A percentile compares a stretch with the other conserved stretches of the same genome.
These are phyloP conservation scores for Caranx melampygus DNA, from an alignment of 2,113 vertebrate species.

Conservation along the genomic window DNA sequence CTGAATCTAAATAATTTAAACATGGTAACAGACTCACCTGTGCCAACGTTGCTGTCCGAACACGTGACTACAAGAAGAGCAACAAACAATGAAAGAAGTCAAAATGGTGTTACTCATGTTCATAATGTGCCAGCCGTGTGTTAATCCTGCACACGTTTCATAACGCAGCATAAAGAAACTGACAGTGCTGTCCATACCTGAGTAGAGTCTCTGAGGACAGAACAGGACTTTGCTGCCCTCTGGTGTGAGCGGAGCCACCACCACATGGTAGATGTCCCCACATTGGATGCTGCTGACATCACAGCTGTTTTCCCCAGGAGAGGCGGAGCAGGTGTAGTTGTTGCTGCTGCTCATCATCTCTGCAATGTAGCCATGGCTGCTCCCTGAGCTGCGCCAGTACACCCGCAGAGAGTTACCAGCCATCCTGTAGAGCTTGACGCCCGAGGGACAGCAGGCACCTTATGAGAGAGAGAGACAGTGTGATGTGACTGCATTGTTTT, in stretches of 20 bases:
- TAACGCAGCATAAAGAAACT: neutral
- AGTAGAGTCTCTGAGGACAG: constrained; percentile 90
- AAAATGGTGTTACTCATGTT: neutral
- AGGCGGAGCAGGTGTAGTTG: constrained; percentile 87
- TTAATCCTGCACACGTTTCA: neutral
- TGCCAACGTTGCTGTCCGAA: constrained; percentile 87
- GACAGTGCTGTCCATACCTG: constrained; percentile 81
- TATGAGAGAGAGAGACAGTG: constrained; percentile 52
- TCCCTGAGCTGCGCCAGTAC: constrained; percentile 84
- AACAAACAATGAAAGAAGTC: neutral
- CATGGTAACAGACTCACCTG: constrained; percentile 78
- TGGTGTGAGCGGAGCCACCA: constrained; percentile 85
- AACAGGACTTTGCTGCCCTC: constrained; percentile 84
- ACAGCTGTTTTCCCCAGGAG: constrained; percentile 83
- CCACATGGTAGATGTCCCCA: constrained; percentile 87
- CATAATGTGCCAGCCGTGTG: neutral
- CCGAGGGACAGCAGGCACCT: constrained; percentile 93
- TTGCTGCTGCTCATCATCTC: constrained; percentile 82
- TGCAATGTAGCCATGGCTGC: constrained; percentile 77
- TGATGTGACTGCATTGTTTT: neutral
- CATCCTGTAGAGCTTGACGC: constrained; percentile 87
- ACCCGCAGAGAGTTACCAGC: constrained; percentile 85
- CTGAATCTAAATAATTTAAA: neutral
- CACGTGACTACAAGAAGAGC: constrained; percentile 88
- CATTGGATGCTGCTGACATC: constrained; percentile 86